These are phyloP conservation scores for Campylorhamphus procurvoides DNA, from an alignment of 2,113 vertebrate genomes.

Conservation along the genomic window DNA sequence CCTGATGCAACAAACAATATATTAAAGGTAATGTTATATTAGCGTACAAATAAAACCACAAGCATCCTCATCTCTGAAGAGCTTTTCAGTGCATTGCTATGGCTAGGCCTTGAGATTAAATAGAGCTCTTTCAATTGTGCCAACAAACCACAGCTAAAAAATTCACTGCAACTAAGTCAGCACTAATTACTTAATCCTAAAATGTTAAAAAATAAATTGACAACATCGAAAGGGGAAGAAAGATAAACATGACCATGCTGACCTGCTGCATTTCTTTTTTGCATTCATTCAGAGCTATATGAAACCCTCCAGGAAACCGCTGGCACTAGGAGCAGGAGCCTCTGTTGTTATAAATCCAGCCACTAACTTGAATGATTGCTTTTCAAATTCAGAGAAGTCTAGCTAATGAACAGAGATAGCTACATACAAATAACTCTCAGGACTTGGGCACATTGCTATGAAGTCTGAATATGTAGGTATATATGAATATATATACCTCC, in stretches of 20 bases:
- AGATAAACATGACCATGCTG: neutral
- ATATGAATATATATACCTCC: neutral
- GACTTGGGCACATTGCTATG: neutral
- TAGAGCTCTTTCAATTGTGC: neutral
- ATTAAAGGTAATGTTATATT: constrained; percentile 45
- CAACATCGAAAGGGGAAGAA: neutral
- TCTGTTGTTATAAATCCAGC: neutral
- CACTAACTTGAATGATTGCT: neutral
- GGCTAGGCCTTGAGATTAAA: neutral
- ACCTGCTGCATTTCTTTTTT: neutral
- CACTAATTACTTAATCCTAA: neutral
- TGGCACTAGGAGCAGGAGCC: neutral
- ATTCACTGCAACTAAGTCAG: neutral
- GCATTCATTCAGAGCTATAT: neutral
- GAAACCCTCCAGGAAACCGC: neutral
- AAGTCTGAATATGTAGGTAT: neutral
- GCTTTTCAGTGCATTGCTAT: neutral
- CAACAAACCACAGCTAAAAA: neutral
- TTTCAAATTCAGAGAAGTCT: neutral
- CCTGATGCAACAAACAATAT: neutral
- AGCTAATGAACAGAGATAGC: neutral
- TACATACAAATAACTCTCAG: neutral
- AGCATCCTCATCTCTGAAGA: neutral
- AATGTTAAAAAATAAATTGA: neutral
- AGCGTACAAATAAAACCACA: constrained; percentile 37